Evolutionary conservation across 2,888 invertebrate genomes (phyloP), one percentile per base, ranked within the genome.

Genomic region (Agonopterix subpropinquella): DNA sequence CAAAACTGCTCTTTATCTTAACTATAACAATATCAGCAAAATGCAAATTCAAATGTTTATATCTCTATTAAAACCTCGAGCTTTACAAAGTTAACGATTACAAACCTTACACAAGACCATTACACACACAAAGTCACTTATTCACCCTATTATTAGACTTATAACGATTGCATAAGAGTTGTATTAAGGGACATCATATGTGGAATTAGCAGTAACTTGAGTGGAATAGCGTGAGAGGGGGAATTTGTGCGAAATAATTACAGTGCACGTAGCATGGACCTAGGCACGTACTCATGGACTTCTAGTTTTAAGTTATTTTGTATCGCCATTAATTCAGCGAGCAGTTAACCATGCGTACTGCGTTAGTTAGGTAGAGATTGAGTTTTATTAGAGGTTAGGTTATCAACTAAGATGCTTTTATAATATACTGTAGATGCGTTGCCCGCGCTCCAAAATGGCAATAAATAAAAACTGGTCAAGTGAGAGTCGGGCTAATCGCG

Each of bases 231-330:
- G 66, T 70, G 73, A 62, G 63, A 58, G 56, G 50, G 57, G 50
- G 56, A 68, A 68, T 70, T 75, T 70, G 63, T 62, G 55, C 52
- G 59, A 66, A 72, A 70, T 76, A 73, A 77, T 73, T 72, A 69
- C 61, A 55, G 58, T 61, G 64, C 58, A 58, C 54, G 56, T 45
- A 49, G 47, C 43, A 11, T 13, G 35, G 46, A 48, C 51, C 48
- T 45, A 41, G 48, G 43, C 51, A 43, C 50, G 50, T 50, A 63
- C 54, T 51, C 57, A 58, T 62, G 60, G 58, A 60, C 61, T 61
- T 57, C 53, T 49, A 53, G 58, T 62, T 69, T 66, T 58, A 59
- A 58, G 55, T 64, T 63, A 62, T 62, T 62, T 59, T 63, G 56
- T 56, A 56, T 61, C 47, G 50, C 59, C 48, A 61, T 62, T 64